These are phyloP conservation scores for Ceratotherium simum DNA, from an alignment of 2,113 vertebrate species.

Conservation along the genomic window DNA sequence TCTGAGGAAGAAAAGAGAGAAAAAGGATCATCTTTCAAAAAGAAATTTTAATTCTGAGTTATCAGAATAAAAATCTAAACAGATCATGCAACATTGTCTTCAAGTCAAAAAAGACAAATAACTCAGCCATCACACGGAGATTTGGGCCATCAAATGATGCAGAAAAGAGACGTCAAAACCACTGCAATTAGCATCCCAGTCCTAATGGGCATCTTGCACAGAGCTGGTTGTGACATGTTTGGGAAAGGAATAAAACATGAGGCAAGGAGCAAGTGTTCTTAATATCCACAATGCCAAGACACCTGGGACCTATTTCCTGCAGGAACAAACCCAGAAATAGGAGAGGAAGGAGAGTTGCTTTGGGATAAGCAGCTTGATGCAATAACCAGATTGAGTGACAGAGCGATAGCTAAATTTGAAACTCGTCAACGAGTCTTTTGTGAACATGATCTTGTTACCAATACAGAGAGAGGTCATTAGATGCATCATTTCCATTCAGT, in stretches of 20 bases:
- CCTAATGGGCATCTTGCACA: neutral
- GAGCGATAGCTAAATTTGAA: neutral
- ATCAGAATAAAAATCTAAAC: neutral
- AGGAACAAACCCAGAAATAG: neutral
- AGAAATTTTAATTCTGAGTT: neutral
- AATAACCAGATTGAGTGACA: neutral
- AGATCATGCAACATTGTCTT: neutral
- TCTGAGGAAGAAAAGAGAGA: neutral
- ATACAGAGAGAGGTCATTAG: neutral
- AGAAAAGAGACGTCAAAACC: neutral
- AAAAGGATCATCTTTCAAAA: neutral
- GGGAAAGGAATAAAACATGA: neutral
- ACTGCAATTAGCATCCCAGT: rapidly evolving
- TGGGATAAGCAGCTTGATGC: neutral
- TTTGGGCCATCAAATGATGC: neutral
- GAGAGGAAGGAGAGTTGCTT: neutral
- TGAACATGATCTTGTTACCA: neutral
- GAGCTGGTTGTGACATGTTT: neutral
- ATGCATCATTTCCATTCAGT: neutral
- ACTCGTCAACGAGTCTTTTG: neutral
- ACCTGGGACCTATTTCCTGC: constrained; percentile 21
- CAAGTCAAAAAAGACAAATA: neutral
- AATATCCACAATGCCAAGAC: too few species aligned
- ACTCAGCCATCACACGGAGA: neutral
- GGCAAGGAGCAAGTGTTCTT: neutral